Evolutionary conservation across 2,113 vertebrate genomes (phyloP).

Genomic region (Plectropomus leopardus): DNA sequence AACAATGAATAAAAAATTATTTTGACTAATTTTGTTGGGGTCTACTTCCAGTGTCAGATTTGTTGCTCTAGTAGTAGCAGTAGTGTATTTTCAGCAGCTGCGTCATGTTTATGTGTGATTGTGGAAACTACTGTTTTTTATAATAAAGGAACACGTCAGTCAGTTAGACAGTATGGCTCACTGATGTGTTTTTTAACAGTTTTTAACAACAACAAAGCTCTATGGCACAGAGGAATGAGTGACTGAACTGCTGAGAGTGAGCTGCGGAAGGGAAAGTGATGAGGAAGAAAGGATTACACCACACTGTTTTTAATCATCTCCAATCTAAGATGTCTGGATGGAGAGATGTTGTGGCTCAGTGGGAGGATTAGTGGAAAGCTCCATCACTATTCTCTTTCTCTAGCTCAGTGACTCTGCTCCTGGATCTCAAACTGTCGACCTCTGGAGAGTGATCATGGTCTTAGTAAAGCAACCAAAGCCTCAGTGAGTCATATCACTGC

Average conservation of each 20-base stretch:
- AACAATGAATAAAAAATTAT: too few species aligned
- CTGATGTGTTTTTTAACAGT: background rate
- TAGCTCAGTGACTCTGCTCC: constrained; percentile 7
- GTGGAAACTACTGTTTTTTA: background rate
- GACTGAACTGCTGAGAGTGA: constrained; percentile 14
- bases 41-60: background rate
- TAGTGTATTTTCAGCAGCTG: background rate
- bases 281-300: constrained; percentile 48
- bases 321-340: constrained; percentile 45
- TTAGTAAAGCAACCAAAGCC: constrained; percentile 13
- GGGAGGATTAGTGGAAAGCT: constrained; percentile 58
- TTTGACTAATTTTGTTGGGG: background rate
- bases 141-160: background rate
- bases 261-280: constrained; percentile 13
- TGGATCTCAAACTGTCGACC: constrained; percentile 8
- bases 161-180: background rate
- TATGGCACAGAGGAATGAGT: background rate
- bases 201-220: background rate
- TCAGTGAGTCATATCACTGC: background rate
- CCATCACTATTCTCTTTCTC: constrained; percentile 18
- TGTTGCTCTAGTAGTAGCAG: background rate
- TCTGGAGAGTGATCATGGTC: constrained; percentile 12
- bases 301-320: constrained; percentile 51
- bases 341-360: constrained; percentile 52
- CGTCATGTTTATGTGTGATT: background rate